phyloP scores from a whole-genome alignment of 2,113 vertebrate genomes.

The Protomyctophum bolini region DNA sequence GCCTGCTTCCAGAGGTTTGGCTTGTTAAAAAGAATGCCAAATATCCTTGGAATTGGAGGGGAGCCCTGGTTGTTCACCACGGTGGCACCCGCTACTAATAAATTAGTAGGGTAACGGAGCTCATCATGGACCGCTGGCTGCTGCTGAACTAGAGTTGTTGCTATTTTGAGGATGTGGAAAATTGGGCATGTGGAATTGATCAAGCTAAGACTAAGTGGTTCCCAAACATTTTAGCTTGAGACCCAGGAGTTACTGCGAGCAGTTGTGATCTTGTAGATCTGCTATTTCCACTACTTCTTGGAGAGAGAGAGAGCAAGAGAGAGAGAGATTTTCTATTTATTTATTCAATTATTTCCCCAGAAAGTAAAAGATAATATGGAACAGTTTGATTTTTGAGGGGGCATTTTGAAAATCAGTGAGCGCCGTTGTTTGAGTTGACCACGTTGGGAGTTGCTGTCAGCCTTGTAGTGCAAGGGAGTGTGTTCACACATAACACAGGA shows the following conservation, averaged over 20 bases:
- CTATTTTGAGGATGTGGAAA: conserved; percentile 35
- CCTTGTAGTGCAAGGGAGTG: no score
- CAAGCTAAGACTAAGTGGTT: neutral
- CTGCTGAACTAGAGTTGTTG: neutral
- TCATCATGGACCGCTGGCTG: conserved; percentile 10
- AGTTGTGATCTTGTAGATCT: neutral
- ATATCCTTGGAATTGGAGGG: conserved; percentile 69
- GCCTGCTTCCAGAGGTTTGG: conserved; percentile 48
- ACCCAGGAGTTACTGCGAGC: neutral
- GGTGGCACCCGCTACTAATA: conserved; percentile 4
- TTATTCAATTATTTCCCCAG: no score
- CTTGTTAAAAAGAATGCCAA: conserved; percentile 65
- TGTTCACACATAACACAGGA: no score
- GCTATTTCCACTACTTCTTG: neutral
- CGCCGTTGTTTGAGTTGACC: no score
- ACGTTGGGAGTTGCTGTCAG: no score
- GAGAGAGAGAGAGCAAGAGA: neutral
- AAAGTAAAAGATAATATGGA: no score
- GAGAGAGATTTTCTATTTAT: no score
- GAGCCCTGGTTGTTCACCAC: conserved; percentile 23
- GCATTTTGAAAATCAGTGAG: no score
- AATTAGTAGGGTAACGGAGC: conserved; percentile 19
- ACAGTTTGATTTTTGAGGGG: no score
- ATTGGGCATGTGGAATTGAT: neutral
- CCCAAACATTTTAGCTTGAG: conserved; percentile 15